A percentile compares a stretch with the other conserved stretches of the same genome.
Evolutionary conservation across 2,888 invertebrate genomes (phyloP).

Genomic region (Piscicola geometra): DNA sequence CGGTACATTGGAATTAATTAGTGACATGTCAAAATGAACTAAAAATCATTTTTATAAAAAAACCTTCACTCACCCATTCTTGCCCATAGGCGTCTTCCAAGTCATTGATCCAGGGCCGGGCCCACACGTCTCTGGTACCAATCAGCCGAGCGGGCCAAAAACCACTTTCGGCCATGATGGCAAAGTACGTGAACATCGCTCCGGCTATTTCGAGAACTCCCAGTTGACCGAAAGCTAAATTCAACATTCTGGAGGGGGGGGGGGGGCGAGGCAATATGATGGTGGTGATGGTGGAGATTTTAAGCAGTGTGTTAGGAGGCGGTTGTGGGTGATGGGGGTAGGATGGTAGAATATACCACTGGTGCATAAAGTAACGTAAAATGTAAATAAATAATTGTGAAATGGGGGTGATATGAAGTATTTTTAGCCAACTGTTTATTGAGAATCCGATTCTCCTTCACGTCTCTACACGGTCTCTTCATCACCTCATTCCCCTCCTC

Average conservation of each 20-base stretch:
- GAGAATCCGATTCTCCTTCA: conserved; percentile 19
- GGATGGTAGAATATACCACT: too few species aligned
- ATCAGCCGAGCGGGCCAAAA: conserved; percentile 84
- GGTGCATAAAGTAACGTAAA: too few species aligned
- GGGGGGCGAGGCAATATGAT: not conserved
- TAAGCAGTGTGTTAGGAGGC: too few species aligned
- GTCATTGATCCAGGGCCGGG: conserved; percentile 96
- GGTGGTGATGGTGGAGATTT: too few species aligned
- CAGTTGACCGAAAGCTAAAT: conserved; percentile 99
- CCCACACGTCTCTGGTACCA: conserved; percentile 95
- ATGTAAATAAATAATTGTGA: too few species aligned
- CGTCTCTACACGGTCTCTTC: conserved; percentile 77
- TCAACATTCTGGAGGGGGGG: conserved; percentile 65
- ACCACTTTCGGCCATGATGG: conserved; percentile 99
- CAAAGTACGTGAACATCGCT: conserved; percentile 99
- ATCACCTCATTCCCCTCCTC: conserved; percentile 87
- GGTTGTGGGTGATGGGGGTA: too few species aligned
- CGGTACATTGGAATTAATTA: not conserved
- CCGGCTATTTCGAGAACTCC: conserved; percentile 97
- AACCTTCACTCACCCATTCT: conserved; percentile 43
- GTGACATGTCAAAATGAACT: too few species aligned
- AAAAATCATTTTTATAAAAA: not conserved
- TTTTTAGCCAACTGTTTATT: conserved; percentile 21
- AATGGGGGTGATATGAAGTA: too few species aligned
- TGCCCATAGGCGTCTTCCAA: conserved; percentile 73